phyloP scores from a whole-genome alignment of 2,888 invertebrate genomes.

The Pediacus dermestoides region DNA sequence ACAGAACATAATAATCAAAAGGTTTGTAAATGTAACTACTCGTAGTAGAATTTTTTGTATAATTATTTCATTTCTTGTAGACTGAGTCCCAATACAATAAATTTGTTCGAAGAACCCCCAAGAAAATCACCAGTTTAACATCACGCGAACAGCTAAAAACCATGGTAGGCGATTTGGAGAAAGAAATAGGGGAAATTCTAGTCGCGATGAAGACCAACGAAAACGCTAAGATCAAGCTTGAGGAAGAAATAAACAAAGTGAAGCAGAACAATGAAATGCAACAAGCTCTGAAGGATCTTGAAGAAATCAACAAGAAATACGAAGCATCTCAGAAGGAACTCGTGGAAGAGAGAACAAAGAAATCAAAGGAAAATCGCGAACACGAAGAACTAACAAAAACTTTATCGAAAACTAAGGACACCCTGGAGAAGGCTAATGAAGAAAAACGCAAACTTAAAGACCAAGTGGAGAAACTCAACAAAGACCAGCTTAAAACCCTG shows the following conservation, averaged over 20 bases:
- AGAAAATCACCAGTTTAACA: conserved; percentile 68
- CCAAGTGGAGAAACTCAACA: conserved; percentile 52
- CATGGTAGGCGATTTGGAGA: conserved; percentile 84
- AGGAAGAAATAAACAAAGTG: conserved; percentile 46
- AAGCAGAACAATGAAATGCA: conserved; percentile 42
- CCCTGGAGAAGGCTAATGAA: conserved; percentile 57
- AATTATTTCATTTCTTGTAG: conserved; percentile 39
- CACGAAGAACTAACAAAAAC: conserved; percentile 53
- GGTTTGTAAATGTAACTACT: conserved; percentile 43
- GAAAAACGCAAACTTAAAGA: conserved; percentile 57
- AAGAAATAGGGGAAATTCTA: conserved; percentile 73
- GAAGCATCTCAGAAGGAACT: conserved; percentile 53
- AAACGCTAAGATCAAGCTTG: conserved; percentile 50
- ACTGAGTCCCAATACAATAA: conserved; percentile 64
- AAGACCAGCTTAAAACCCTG: conserved; percentile 49
- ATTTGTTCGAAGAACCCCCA: conserved; percentile 67
- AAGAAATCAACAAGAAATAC: conserved; percentile 55
- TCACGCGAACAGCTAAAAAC: conserved; percentile 73
- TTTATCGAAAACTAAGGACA: conserved; percentile 49
- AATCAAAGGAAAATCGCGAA: conserved; percentile 54
- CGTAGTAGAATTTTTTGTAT: no score
- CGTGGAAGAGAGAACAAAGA: conserved; percentile 53
- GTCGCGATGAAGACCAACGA: conserved; percentile 61
- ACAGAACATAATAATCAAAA: conserved; percentile 40
- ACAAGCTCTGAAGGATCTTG: conserved; percentile 44